phyloP scores from a whole-genome alignment of 1,140 invertebrate species.

The Eumaeus atala region DNA sequence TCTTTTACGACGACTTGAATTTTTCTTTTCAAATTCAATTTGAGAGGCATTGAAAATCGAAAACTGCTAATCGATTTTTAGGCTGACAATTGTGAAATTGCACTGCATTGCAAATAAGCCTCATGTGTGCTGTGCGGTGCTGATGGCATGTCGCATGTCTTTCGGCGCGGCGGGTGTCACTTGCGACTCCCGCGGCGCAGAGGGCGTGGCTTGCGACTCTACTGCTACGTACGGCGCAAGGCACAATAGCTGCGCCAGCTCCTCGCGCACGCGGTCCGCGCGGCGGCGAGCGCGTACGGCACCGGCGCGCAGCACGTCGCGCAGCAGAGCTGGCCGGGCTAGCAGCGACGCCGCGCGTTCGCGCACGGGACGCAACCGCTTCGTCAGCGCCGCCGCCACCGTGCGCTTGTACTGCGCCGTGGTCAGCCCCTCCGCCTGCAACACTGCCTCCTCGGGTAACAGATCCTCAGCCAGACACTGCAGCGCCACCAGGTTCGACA shows the following conservation, averaged over 20 bases:
- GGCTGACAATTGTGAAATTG: no score
- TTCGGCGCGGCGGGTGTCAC: no score
- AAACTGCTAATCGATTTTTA: no score
- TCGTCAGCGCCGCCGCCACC: slow-evolving; percentile 37
- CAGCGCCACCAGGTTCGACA: slow-evolving; percentile 91
- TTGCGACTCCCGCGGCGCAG: no score
- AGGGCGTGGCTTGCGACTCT: no score
- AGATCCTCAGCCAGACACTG: slow-evolving; percentile 85
- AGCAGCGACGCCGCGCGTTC: slow-evolving; percentile 68
- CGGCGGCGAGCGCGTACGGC: slow-evolving; percentile 79
- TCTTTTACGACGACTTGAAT: no score
- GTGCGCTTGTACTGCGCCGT: slow-evolving; percentile 76
- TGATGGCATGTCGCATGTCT: no score
- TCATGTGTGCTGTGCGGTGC: no score
- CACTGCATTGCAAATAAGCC: no score
- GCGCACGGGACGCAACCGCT: slow-evolving; percentile 35
- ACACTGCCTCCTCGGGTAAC: slow-evolving; percentile 81
- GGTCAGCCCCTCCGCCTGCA: slow-evolving; percentile 79
- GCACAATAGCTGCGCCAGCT: slow-evolving; percentile 80
- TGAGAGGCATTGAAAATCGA: no score
- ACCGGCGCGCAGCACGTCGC: slow-evolving; percentile 81
- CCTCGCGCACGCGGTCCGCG: slow-evolving; percentile 80
- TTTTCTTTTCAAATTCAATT: no score
- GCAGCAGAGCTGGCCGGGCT: slow-evolving; percentile 74
- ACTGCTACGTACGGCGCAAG: slow-evolving; percentile 36